Conservation (phyloP, 2,888 invertebrate species). For the Salticus scenicus region DNA sequence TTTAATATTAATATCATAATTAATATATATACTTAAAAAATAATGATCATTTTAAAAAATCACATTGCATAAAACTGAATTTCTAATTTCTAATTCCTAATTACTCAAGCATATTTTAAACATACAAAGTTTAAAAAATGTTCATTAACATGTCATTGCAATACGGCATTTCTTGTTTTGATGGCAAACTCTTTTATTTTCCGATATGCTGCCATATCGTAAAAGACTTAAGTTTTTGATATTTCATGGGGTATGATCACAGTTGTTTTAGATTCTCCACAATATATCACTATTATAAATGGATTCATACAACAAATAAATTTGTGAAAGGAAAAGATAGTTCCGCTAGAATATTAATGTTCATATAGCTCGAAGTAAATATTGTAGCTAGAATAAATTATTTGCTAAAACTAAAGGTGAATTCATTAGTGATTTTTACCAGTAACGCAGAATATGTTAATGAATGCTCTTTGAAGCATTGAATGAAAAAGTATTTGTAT, state of each 20-base stretch:
- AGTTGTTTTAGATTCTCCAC: neutral
- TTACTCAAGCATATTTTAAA: neutral
- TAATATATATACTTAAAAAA: no score
- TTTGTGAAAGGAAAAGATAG: neutral
- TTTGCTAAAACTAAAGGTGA: no score
- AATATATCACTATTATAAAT: conserved; percentile 7
- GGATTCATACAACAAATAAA: neutral
- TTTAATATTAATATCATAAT: no score
- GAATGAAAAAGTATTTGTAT: no score
- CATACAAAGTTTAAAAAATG: neutral
- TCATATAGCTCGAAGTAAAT: neutral
- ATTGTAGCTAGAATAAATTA: neutral
- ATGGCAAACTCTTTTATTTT: neutral
- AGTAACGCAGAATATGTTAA: no score
- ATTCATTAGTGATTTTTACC: no score
- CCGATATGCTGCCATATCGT: neutral
- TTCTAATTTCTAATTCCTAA: no score
- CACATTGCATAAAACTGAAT: no score
- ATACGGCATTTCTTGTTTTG: neutral
- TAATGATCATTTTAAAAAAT: no score
- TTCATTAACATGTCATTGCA: conserved; percentile 9
- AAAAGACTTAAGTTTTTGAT: neutral
- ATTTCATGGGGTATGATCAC: neutral
- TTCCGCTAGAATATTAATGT: neutral
- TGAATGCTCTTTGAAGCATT: no score